Conservation (phyloP, 1,140 invertebrate genomes). For the Coptotermes formosanus region DNA sequence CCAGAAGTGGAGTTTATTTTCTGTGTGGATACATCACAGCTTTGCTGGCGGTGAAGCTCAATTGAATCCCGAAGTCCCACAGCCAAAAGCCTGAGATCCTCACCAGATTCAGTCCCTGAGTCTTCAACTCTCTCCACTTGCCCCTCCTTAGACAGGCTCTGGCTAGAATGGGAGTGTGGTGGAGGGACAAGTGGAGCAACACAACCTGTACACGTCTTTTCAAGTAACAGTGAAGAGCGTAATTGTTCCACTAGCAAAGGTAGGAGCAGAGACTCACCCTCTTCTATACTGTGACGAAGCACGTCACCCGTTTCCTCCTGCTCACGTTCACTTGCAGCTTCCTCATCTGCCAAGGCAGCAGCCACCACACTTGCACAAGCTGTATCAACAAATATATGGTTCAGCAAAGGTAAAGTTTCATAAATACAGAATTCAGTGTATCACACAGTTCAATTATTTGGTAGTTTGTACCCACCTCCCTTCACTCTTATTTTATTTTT, state of each 20-base stretch:
- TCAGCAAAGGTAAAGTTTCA: too few relatives aligned
- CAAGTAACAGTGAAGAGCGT: conserved; percentile 43
- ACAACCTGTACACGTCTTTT: conserved; percentile 40
- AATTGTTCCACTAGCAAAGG: conserved; percentile 61
- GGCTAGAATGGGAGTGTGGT: conserved; percentile 41
- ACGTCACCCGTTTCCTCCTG: background rate
- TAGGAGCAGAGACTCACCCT: conserved; percentile 59
- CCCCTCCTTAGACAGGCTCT: conserved; percentile 33
- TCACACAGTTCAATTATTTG: too few relatives aligned
- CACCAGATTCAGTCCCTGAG: conserved; percentile 67
- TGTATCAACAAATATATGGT: conserved; percentile 41
- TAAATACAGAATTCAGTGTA: too few relatives aligned
- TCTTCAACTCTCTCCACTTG: conserved; percentile 50
- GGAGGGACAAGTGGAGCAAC: conserved; percentile 33
- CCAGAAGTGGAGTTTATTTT: conserved; percentile 35
- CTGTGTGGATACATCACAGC: conserved; percentile 45
- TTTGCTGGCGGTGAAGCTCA: conserved; percentile 35
- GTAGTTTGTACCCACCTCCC: too few relatives aligned
- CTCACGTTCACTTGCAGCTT: conserved; percentile 1
- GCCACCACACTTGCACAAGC: conserved; percentile 58
- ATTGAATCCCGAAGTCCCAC: conserved; percentile 39
- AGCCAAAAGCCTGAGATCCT: conserved; percentile 54
- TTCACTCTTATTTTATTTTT: too few relatives aligned
- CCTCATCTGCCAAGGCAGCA: conserved; percentile 21
- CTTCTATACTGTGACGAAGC: conserved; percentile 35